Evolutionary conservation across 2,113 vertebrate species (phyloP), one percentile per base, ranked within the genome.

Genomic region (Hirundichthys speculiger): DNA sequence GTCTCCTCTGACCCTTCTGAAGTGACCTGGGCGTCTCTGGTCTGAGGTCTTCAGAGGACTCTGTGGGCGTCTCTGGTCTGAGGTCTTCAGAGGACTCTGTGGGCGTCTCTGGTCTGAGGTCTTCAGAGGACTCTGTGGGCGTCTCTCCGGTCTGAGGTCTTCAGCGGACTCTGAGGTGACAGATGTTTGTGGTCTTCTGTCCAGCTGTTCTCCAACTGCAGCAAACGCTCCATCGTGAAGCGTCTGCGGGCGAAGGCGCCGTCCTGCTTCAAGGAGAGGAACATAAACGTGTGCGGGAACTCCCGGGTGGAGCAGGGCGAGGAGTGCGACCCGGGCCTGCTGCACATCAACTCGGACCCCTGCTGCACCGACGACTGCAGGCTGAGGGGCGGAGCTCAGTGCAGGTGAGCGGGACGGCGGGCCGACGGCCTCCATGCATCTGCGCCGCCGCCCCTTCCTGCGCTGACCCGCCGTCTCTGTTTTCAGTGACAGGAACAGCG

Each of bases 181-280:
- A n/a, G n/a, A n/a, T n/a, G n/a, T n/a, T n/a, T n/a, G n/a, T n/a
- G 3, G 3, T 30, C 8, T 4, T 51, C 13, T 57, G n/a, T 49
- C 7, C 77, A 99, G 97, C 88, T 96, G 76, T 99, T 99, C 87
- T 99, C 97, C 3, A 93, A 89, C 88, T 99, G 98, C 92, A 98
- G 96, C 66, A 98, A 96, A 68, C 94, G 91, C 59, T 95, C 97
- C 77, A 96, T 99, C 45, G 93, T 92, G 48, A 95, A 94, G 85
- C 94, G 95, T 4, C 94, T 99, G 77, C 88, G 90, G 71, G 83
- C 83, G 42, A 98, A 98, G 84, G 93, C 96, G 1, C 79, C 90
- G n/a, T 87, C 93, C 49, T 99, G 98, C 84, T 99, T 99, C 82
- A 92, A 91, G 45, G 92, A 94, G 71, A 92, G 96, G 59, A 98